Base-by-base conservation (phyloP, 2,113 vertebrate species). In the Muntiacus reevesi region DNA sequence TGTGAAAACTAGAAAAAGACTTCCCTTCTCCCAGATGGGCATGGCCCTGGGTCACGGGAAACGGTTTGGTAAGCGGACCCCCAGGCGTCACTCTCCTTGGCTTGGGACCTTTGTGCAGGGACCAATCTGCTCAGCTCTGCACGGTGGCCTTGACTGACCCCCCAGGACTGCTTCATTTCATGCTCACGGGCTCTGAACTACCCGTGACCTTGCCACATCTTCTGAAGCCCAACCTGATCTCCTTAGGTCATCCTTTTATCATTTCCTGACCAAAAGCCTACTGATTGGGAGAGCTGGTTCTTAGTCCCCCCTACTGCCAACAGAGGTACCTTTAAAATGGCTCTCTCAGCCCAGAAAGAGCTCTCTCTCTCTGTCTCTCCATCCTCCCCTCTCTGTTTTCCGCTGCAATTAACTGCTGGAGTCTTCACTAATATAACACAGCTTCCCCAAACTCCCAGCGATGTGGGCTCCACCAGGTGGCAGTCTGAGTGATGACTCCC, bases 401-500 rank as follows among this genome's bases (percentile, higher is more conserved):
- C 25, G 55, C 62, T 21, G 10, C 19, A 13, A 11, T 57, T 28
- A 55, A 6, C 28, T 11, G 25, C 45, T n/a, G 2, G 2, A 1
- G 6, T 47, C 36, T 21, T 25, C 36, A 23, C 40, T 13, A n/a
- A 30, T 43, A 10, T 4, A 7, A 15, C 27, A 33, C 27, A 33
- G 4, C 45, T 23, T 23, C 33, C 27, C 40, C 27, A 33, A 30
- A 33, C 8, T 36, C 74, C 52, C n/a, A 3, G 43, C 0, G 0
- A 5, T 1, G 40, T 50, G 88, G 87, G 82, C 88, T 97, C 96
- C 93, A 76, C 92, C 95, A 97, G 97, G 93, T 52, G 91, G 88
- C 97, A 55, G 74, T 59, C 87, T 87, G 62, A 23, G 36, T 36
- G 62, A 30, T 6, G 19, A 43, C 50, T 23, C 1, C 4, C 30